Evolutionary conservation across 2,888 invertebrate species (phyloP).

Genomic region (Nomada goodeniana): DNA sequence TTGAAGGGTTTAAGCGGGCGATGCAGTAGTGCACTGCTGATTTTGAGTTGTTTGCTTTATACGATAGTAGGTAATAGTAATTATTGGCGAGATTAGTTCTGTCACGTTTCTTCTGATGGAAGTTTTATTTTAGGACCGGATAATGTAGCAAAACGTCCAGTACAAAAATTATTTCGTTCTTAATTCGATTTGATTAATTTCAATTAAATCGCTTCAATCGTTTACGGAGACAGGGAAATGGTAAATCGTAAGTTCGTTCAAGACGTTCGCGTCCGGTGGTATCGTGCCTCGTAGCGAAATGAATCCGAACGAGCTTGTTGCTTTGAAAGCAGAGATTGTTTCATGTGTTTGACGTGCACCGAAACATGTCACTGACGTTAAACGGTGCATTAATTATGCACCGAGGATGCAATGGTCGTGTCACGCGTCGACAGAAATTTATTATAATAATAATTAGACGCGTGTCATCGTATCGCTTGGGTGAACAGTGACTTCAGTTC

Average conservation of each 20-base stretch:
- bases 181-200: neutral
- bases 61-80: too few species aligned
- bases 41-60: too few species aligned
- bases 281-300: neutral
- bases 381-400: neutral
- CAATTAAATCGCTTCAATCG: too few species aligned
- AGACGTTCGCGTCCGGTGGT: too few species aligned
- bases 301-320: neutral
- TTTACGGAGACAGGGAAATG: too few species aligned
- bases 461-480: neutral
- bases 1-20: too few species aligned
- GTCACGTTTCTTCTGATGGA: too few species aligned
- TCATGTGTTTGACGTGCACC: neutral
- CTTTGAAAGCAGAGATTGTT: neutral
- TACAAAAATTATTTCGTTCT: neutral
- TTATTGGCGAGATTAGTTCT: too few species aligned
- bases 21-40: too few species aligned
- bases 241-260: too few species aligned
- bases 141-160: too few species aligned
- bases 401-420: neutral
- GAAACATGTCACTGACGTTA: neutral
- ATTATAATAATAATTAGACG: constrained; percentile 8
- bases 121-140: too few species aligned
- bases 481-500: neutral
- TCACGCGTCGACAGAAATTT: neutral